These are phyloP conservation scores for Kryptolebias ocellatus DNA, from an alignment of 2,797 vertebrate species.

Conservation along the genomic window DNA sequence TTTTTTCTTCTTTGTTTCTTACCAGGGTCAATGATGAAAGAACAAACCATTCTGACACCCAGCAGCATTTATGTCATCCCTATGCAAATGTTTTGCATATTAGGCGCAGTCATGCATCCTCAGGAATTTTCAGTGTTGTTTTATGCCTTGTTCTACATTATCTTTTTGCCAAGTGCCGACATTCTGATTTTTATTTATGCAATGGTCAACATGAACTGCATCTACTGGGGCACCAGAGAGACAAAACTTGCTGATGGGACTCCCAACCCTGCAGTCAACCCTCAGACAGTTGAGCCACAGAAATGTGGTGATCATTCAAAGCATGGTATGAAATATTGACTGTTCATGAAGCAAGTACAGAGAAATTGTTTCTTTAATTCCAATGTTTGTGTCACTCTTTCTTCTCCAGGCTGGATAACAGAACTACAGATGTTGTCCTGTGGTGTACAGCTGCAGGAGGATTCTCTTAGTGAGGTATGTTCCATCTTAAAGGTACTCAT, in stretches of 20 bases:
- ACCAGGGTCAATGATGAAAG: slow-evolving; percentile 65
- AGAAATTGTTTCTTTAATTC: too few relatives aligned
- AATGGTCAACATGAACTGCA: slow-evolving; percentile 78
- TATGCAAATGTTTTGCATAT: slow-evolving; percentile 52
- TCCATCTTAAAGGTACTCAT: too few relatives aligned
- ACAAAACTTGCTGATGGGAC: slow-evolving; percentile 9
- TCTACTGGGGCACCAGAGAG: slow-evolving; percentile 82
- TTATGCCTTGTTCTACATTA: slow-evolving; percentile 68
- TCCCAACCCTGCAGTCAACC: accelerated
- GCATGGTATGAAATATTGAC: too few relatives aligned
- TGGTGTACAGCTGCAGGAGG: slow-evolving; percentile 51
- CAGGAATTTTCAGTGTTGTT: slow-evolving; percentile 66
- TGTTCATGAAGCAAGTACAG: too few relatives aligned
- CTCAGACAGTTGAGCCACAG: not conserved
- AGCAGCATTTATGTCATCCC: slow-evolving; percentile 70
- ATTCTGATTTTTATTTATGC: slow-evolving; percentile 74
- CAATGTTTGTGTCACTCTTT: not conserved
- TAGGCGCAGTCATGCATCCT: slow-evolving; percentile 72
- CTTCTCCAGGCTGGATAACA: slow-evolving; percentile 59
- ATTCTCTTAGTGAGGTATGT: slow-evolving; percentile 19
- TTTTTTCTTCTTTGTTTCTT: not conserved
- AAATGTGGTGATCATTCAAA: slow-evolving; percentile 17
- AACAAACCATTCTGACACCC: slow-evolving; percentile 70
- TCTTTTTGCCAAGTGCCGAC: slow-evolving; percentile 73
- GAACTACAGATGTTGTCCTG: slow-evolving; percentile 44